phyloP scores from a whole-genome alignment of 1,140 invertebrate species.

The Phymastichus coffea region DNA sequence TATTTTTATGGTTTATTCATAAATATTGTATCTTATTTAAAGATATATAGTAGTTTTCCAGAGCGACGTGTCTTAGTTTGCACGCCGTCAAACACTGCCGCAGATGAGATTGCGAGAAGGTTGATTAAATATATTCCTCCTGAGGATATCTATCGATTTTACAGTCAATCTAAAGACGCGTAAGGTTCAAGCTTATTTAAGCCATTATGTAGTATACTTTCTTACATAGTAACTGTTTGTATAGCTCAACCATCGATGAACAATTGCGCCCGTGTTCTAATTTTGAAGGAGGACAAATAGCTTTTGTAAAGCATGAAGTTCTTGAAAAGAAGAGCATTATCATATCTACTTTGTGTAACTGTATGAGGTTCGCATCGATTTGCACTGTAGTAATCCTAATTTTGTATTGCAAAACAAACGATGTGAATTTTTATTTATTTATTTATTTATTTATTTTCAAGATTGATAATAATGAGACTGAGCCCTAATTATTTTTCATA shows the following conservation, averaged over 20 bases:
- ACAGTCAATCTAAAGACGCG: slow-evolving; percentile 50
- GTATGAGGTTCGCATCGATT: no score
- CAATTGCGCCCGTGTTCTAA: slow-evolving; percentile 43
- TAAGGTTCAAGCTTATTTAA: no score
- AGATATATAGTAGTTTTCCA: no score
- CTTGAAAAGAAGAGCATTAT: slow-evolving; percentile 51
- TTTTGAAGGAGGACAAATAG: slow-evolving; percentile 31
- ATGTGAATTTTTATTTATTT: no score
- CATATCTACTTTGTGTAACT: slow-evolving; percentile 50
- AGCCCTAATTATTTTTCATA: slow-evolving; percentile 69
- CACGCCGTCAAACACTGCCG: slow-evolving; percentile 76
- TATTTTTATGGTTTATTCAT: no score
- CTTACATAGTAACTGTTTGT: no score
- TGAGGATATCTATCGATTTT: slow-evolving; percentile 53
- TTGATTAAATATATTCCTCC: slow-evolving; percentile 53
- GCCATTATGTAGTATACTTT: no score
- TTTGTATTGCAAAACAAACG: no score
- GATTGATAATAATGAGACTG: slow-evolving; percentile 36
- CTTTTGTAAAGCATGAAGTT: slow-evolving; percentile 38
- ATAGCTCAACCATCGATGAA: slow-evolving; percentile 35
- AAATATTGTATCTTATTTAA: no score
- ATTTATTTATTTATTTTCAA: slow-evolving; percentile 22
- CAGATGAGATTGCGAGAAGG: slow-evolving; percentile 68
- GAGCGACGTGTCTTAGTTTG: slow-evolving; percentile 66
- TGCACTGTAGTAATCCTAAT: no score